Percentiles rank a stretch among this genome's conserved stretches.
These are phyloP conservation scores for Tipula vernalis DNA, from an alignment of 2,888 invertebrate genomes.

Conservation along the genomic window DNA sequence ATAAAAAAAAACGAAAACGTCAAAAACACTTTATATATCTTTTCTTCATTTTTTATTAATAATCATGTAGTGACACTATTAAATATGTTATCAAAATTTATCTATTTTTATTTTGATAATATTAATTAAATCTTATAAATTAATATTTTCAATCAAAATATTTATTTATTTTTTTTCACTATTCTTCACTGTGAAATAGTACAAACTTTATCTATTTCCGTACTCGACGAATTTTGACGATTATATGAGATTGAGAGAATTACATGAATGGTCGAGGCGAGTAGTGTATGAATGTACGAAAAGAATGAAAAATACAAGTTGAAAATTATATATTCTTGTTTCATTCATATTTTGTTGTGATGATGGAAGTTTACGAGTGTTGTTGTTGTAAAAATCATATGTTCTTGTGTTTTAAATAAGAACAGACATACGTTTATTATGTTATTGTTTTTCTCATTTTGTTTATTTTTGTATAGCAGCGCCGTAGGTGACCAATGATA, in stretches of 20 bases:
- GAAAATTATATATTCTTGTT: not conserved
- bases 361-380: not conserved
- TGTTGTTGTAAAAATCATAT: slow-evolving; percentile 7
- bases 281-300: not conserved
- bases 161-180: not conserved
- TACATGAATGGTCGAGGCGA: not conserved
- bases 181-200: not conserved
- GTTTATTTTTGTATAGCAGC: not conserved
- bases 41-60: not conserved
- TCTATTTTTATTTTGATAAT: not conserved
- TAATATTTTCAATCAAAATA: not conserved
- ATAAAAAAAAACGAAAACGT: not conserved
- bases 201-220: not conserved
- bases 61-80: not conserved
- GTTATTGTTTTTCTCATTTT: not conserved
- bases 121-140: not conserved
- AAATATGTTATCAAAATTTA: not conserved
- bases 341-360: not conserved
- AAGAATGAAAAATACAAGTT: not conserved
- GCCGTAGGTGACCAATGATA: not conserved
- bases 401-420: not conserved
- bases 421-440: not conserved
- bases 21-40: not conserved
- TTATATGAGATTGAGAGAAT: not conserved
- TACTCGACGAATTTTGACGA: not conserved